Conservation (phyloP, 2,888 invertebrate species). For the Nomada hirtipes region DNA sequence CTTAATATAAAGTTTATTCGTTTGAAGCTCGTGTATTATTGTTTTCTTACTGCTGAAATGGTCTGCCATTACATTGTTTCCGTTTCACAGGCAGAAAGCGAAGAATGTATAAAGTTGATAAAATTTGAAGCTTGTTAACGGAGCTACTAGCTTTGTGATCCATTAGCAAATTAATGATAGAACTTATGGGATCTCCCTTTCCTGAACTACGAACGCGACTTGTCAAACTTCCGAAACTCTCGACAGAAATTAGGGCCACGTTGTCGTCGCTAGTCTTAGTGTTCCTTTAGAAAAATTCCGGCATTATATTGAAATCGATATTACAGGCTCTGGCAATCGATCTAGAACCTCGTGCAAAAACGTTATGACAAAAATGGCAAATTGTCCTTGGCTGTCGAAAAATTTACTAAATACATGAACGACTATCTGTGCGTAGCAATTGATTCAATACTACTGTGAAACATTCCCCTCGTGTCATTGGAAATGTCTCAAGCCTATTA, state of each 20-base stretch:
- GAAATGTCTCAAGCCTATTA: too few species aligned
- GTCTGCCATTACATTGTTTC: too few species aligned
- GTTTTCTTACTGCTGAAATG: too few species aligned
- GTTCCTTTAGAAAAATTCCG: constrained; percentile 52
- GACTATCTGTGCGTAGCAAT: too few species aligned
- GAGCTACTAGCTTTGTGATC: constrained; percentile 8
- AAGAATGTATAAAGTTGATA: constrained; percentile 2
- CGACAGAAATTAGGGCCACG: constrained; percentile 65
- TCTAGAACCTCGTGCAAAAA: too few species aligned
- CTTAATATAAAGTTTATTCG: too few species aligned
- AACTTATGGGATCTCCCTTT: constrained; percentile 47
- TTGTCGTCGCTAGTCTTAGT: constrained; percentile 61
- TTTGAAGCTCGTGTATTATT: too few species aligned
- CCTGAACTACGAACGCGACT: constrained; percentile 48
- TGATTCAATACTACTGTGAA: too few species aligned
- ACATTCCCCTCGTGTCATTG: too few species aligned
- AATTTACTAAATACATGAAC: too few species aligned
- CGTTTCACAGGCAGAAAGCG: background rate
- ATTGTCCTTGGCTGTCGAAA: too few species aligned
- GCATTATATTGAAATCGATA: constrained; percentile 23
- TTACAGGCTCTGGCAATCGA: background rate
- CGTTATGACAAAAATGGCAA: too few species aligned
- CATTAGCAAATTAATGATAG: constrained; percentile 54
- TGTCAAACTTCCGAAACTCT: constrained; percentile 68
- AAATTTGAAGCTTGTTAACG: constrained; percentile 14